Conservation (phyloP, 2,888 invertebrate genomes). For the Pandemis heparana region DNA sequence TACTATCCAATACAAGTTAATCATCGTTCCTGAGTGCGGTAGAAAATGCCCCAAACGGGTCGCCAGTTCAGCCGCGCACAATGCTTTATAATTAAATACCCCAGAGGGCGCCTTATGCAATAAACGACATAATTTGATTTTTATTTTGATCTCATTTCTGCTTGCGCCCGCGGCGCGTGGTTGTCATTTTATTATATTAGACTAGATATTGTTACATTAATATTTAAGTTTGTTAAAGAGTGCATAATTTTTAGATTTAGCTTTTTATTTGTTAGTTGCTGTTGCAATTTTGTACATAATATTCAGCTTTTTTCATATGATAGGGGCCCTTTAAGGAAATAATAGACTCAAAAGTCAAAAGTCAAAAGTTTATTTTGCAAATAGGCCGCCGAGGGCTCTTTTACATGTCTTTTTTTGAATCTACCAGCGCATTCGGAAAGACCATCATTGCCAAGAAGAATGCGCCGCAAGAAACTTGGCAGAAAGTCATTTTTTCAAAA, state of each 20-base stretch:
- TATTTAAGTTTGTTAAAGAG: not conserved
- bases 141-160: conserved; percentile 79
- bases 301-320: no score
- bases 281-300: no score
- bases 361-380: no score
- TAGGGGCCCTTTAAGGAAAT: no score
- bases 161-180: conserved; percentile 55
- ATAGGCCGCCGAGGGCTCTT: no score
- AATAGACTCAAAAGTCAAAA: no score
- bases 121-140: conserved; percentile 72
- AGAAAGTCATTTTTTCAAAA: no score
- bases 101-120: conserved; percentile 57
- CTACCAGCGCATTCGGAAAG: no score
- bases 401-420: no score
- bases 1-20: not conserved
- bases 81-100: conserved; percentile 64
- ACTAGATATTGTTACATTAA: not conserved
- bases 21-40: not conserved
- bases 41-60: not conserved
- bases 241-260: not conserved
- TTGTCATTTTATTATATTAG: conserved; percentile 46
- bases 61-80: conserved; percentile 28
- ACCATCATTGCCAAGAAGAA: no score
- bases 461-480: no score
- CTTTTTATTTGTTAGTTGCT: no score